Conservation (phyloP, 2,113 vertebrate genomes). For the Podocnemis expansa region DNA sequence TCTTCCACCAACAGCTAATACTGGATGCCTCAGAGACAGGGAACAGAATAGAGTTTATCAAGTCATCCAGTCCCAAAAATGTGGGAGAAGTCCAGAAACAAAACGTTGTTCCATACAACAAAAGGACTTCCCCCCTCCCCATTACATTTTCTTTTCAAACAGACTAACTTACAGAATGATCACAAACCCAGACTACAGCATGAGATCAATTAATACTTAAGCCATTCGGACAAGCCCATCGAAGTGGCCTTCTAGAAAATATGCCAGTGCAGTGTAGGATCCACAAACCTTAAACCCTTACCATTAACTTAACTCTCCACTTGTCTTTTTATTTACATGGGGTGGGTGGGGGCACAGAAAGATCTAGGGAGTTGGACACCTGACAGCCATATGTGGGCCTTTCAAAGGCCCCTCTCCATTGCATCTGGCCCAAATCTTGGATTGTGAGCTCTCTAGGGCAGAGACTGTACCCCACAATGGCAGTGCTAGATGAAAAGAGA, state of each 20-base stretch:
- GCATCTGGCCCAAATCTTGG: too few relatives aligned
- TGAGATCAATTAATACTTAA: neutral
- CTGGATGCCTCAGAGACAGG: neutral
- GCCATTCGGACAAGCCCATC: neutral
- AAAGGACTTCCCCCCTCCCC: too few relatives aligned
- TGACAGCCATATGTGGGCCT: too few relatives aligned
- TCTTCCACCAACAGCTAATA: neutral
- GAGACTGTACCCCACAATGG: too few relatives aligned
- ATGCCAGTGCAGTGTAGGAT: neutral
- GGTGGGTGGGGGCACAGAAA: too few relatives aligned
- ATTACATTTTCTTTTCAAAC: neutral
- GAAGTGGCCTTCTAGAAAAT: neutral
- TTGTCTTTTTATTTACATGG: neutral
- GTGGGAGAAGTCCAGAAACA: neutral
- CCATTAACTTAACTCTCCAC: neutral
- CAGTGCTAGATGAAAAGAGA: neutral
- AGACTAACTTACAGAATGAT: neutral
- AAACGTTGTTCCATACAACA: neutral
- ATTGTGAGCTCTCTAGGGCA: too few relatives aligned
- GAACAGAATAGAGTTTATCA: neutral
- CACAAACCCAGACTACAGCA: neutral
- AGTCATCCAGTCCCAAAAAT: neutral
- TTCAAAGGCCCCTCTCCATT: too few relatives aligned
- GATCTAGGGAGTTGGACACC: too few relatives aligned
- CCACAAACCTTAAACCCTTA: neutral